These are phyloP conservation scores for Hydropsyche betteni DNA, from an alignment of 2,888 invertebrate genomes.

Conservation along the genomic window DNA sequence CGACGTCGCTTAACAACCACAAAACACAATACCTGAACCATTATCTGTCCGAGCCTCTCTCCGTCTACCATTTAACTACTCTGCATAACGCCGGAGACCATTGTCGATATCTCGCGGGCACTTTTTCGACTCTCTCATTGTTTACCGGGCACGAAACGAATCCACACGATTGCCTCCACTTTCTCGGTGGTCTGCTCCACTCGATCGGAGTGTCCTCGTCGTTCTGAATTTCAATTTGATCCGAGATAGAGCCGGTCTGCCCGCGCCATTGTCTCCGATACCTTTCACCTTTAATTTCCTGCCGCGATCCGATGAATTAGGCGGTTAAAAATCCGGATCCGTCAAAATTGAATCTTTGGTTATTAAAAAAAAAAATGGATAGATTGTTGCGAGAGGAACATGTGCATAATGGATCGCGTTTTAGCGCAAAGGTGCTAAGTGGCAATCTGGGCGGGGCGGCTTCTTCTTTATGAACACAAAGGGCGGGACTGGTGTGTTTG, in stretches of 20 bases:
- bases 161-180: not conserved
- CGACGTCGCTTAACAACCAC: conserved; percentile 6
- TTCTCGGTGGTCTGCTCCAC: too few species aligned
- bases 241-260: conserved; percentile 31
- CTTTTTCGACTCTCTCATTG: not conserved
- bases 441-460: not conserved
- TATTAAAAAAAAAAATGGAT: too few species aligned
- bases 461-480: conserved; percentile 27
- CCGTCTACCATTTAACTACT: too few species aligned
- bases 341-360: too few species aligned
- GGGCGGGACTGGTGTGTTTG: not conserved
- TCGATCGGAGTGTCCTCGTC: conserved; percentile 13
- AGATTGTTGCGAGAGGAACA: too few species aligned
- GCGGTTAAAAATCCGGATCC: not conserved
- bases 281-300: conserved; percentile 35
- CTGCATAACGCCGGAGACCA: too few species aligned
- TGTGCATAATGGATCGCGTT: too few species aligned
- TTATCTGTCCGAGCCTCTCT: too few species aligned
- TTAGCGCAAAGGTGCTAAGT: conserved; percentile 21
- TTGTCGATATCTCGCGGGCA: not conserved
- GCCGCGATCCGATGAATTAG: conserved; percentile 8
- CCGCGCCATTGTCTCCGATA: conserved; percentile 28
- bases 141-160: not conserved
- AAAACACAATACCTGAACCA: too few species aligned
- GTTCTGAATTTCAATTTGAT: conserved; percentile 30